Base-by-base conservation (phyloP, 2,797 vertebrate species). In the Sibirionetta formosa region DNA sequence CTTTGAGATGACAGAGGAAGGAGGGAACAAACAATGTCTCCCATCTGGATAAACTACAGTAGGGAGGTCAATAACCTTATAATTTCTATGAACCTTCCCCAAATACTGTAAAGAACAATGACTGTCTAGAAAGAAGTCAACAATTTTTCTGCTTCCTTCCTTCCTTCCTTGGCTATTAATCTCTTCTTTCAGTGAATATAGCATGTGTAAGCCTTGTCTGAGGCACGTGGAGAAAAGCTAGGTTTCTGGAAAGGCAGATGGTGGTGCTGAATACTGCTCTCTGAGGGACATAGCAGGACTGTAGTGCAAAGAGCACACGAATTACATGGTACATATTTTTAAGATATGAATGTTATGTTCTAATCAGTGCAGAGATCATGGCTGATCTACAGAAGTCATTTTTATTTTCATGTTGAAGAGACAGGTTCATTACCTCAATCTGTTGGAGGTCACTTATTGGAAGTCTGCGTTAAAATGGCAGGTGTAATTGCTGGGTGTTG, bases 41-140 rank as follows among this genome's bases (percentile, higher is more conserved):
- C 90, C 90, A 54, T 93, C 60, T 91, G 75, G 40, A 35, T 73
- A 3, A 53, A 22, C 79, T 57, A 87, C 88, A 96, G 57, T 80
- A 35, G 83, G 64, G 57, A 40, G 80, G 78, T 50, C 60, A 82
- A 82, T 77, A 61, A 71, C 56, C 36, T 53, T 86, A 72, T 89
- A 40, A 89, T 86, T 87, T 63, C 36, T 64, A 46, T 60, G 75
- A 91, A 75, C 64, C 64, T 90, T 82, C 78, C 85, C 64, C 64
- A 64, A 57, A 80, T 33, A 23, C 75, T 82, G 90, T 57, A 90
- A 73, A 92, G 51, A 85, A 77, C 1, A 1, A 22, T 38, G 56
- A 73, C 88, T 92, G 66, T 84, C 58, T 76, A 76, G 82, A 23
- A 86, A 64, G 56, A 87, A 88, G 82, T 75, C n/a, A 90, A 80